Conservation (phyloP, 64 coral and sea anemone species). For the Montipora sp. region DNA sequence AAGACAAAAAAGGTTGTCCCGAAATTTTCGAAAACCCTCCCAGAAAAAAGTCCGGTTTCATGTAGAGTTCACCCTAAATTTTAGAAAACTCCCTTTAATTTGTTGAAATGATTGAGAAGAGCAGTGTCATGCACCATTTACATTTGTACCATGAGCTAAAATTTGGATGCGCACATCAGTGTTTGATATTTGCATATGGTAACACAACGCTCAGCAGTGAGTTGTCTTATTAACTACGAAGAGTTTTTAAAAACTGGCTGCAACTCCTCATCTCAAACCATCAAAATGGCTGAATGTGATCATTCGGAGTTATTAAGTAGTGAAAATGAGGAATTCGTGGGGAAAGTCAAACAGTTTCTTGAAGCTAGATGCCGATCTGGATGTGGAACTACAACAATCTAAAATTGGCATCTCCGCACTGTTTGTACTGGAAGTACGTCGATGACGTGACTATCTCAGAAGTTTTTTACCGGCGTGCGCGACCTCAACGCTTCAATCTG, state of each 20-base stretch:
- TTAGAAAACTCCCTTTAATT: neutral
- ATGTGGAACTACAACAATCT: no score
- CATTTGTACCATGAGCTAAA: neutral
- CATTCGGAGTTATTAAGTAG: neutral
- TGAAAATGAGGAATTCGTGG: neutral
- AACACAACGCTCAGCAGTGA: neutral
- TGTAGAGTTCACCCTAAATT: neutral
- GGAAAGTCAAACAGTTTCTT: constrained; percentile 14
- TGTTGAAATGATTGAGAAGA: neutral
- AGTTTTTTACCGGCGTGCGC: no score
- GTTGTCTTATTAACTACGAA: neutral
- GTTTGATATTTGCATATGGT: constrained; percentile 7
- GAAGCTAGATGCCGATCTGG: neutral
- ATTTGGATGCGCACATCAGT: neutral
- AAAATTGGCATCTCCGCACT: no score
- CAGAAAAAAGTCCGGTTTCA: neutral
- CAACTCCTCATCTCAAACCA: neutral
- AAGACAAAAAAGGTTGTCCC: no score
- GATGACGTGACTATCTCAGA: no score
- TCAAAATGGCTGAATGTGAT: constrained; percentile 14
- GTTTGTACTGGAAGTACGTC: no score
- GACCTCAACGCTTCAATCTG: no score
- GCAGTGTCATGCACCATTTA: neutral
- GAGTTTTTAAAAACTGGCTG: neutral
- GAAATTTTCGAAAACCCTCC: no score